These are phyloP conservation scores for Threskiornis aethiopicus DNA, from an alignment of 2,797 vertebrate species.

Conservation along the genomic window DNA sequence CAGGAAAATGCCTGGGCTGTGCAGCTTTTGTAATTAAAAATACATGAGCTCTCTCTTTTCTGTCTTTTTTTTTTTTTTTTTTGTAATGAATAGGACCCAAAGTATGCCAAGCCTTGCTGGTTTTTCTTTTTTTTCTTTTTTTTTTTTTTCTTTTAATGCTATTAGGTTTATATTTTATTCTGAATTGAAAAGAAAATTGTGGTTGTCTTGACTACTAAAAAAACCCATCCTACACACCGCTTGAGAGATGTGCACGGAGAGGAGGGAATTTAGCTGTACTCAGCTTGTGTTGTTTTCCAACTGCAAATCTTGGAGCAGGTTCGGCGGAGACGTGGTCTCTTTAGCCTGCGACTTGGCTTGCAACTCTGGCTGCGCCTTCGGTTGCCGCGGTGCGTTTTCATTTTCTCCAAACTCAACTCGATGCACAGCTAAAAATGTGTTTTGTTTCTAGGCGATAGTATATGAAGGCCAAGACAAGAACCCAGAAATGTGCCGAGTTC, in stretches of 20 bases:
- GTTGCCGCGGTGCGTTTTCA: background rate
- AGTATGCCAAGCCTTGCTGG: conserved; percentile 43
- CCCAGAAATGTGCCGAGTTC: conserved; percentile 95
- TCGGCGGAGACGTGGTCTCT: background rate
- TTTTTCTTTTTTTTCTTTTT: background rate
- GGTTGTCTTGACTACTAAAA: conserved; percentile 77
- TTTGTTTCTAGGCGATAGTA: conserved; percentile 87
- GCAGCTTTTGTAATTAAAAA: conserved; percentile 66
- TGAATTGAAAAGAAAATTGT: conserved; percentile 74
- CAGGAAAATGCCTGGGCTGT: conserved; percentile 22
- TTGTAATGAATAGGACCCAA: conserved; percentile 31
- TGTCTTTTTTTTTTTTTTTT: background rate
- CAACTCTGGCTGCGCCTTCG: background rate
- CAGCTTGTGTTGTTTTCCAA: conserved; percentile 30
- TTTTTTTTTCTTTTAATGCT: conserved; percentile 27
- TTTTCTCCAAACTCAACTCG: conserved; percentile 30
- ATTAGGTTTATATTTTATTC: conserved; percentile 75
- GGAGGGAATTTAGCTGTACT: conserved; percentile 19
- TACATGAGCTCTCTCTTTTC: conserved; percentile 39
- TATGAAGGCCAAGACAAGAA: conserved; percentile 98
- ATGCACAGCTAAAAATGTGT: conserved; percentile 56
- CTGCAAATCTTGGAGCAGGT: conserved; percentile 15
- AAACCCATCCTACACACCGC: conserved; percentile 42
- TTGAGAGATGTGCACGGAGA: conserved; percentile 50
- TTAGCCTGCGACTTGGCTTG: background rate